Percentiles rank a stretch among this genome's conserved stretches.
These are phyloP conservation scores for Rallus limicola DNA, from an alignment of 2,113 vertebrate species.

Conservation along the genomic window DNA sequence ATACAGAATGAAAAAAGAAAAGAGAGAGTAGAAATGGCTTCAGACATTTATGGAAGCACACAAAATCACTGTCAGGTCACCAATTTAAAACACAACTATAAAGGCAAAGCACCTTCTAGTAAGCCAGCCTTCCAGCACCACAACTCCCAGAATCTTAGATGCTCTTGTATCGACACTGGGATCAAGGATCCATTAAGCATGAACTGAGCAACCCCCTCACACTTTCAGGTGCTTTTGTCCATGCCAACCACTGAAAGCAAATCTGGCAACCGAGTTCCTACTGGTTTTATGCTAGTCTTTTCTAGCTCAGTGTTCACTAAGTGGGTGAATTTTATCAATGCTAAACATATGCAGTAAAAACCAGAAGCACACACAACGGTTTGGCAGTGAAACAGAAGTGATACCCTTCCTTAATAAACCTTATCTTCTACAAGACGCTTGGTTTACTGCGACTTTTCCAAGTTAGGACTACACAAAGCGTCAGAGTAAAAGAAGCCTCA, in stretches of 20 bases:
- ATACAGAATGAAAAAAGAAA: not conserved
- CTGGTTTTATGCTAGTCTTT: not conserved
- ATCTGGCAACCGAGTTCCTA: not conserved
- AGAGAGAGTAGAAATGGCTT: not conserved
- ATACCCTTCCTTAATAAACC: not conserved
- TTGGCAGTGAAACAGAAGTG: accelerated
- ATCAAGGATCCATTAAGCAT: not conserved
- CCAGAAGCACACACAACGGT: accelerated
- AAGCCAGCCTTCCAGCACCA: not conserved
- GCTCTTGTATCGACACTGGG: not conserved
- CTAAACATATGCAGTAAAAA: not conserved
- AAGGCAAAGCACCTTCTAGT: not conserved
- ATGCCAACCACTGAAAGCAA: not conserved
- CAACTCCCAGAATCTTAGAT: not conserved
- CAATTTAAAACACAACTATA: not conserved
- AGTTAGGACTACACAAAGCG: not conserved
- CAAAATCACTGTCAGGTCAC: not conserved
- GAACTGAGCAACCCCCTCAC: not conserved
- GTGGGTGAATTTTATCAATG: not conserved
- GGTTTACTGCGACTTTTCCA: not conserved
- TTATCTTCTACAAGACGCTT: not conserved
- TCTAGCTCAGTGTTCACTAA: accelerated
- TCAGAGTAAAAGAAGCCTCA: accelerated
- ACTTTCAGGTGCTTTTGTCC: not conserved
- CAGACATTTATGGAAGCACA: not conserved